Evolutionary conservation across 2,797 vertebrate genomes (phyloP).

Genomic region (Discoglossus pictus): DNA sequence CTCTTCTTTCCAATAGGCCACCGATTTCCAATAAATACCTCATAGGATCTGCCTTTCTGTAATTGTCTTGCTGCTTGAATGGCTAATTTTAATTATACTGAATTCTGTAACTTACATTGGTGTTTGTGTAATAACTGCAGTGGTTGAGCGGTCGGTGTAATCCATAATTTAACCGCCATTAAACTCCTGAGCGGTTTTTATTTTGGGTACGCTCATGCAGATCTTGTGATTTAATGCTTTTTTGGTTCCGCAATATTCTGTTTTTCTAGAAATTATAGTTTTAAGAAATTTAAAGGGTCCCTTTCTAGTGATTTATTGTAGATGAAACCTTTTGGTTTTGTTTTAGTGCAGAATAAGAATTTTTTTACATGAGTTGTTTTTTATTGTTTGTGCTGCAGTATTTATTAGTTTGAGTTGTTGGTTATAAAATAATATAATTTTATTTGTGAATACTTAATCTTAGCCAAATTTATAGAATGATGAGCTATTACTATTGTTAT

Average conservation of each 20-base stretch:
- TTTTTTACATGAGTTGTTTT: no score
- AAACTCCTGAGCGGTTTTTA: slow-evolving; percentile 18
- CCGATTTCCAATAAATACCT: slow-evolving; percentile 42
- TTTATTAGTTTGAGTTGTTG: no score
- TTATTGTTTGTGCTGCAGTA: no score
- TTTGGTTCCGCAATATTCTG: slow-evolving; percentile 3
- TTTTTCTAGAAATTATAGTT: no score
- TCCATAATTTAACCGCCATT: slow-evolving; percentile 33
- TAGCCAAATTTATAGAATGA: no score
- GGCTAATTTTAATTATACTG: slow-evolving; percentile 40
- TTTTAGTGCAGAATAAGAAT: no score
- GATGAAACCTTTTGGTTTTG: no score
- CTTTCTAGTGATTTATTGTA: slow-evolving; percentile 11
- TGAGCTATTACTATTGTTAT: no score
- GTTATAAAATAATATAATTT: no score
- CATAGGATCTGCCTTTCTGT: slow-evolving; percentile 31
- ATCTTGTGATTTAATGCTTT: slow-evolving; percentile 22
- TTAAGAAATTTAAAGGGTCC: slow-evolving; percentile 13
- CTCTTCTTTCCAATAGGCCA: slow-evolving; percentile 29
- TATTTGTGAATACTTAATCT: no score
- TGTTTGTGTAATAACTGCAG: slow-evolving; percentile 27
- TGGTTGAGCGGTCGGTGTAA: slow-evolving; percentile 20
- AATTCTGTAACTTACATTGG: slow-evolving; percentile 34
- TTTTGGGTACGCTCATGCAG: slow-evolving; percentile 14
- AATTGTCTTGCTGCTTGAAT: slow-evolving; percentile 25